Evolutionary conservation across 2,113 vertebrate genomes (phyloP).

Genomic region (Centrocercus urophasianus): DNA sequence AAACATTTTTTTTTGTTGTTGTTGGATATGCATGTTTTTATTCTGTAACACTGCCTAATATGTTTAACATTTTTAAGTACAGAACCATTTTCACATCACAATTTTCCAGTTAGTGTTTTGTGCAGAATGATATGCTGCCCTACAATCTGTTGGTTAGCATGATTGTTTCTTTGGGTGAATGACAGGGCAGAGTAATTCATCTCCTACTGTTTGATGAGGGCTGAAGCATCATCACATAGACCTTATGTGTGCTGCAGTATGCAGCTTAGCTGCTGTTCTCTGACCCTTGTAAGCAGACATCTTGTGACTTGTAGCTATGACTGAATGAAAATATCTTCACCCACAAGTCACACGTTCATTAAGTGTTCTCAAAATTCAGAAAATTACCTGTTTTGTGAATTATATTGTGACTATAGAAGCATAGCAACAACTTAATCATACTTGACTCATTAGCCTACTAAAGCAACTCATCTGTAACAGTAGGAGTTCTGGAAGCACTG

Average conservation of each 20-base stretch:
- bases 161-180: neutral
- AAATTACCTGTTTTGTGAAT: neutral
- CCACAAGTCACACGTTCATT: neutral
- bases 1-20: neutral
- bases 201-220: neutral
- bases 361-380: neutral
- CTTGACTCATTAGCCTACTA: neutral
- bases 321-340: neutral
- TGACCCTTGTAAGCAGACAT: neutral
- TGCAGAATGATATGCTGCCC: neutral
- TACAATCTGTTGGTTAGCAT: neutral
- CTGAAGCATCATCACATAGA: neutral
- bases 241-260: neutral
- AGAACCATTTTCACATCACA: fast-evolving
- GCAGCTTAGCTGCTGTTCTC: neutral
- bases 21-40: neutral
- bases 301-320: neutral
- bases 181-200: neutral
- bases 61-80: neutral
- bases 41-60: neutral
- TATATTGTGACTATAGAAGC: neutral
- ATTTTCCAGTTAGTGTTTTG: neutral
- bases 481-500: neutral
- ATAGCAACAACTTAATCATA: neutral
- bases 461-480: neutral